Evolutionary conservation across 2,113 vertebrate species (phyloP), one percentile per base, ranked within the genome.

Genomic region (Dipodomys merriami): DNA sequence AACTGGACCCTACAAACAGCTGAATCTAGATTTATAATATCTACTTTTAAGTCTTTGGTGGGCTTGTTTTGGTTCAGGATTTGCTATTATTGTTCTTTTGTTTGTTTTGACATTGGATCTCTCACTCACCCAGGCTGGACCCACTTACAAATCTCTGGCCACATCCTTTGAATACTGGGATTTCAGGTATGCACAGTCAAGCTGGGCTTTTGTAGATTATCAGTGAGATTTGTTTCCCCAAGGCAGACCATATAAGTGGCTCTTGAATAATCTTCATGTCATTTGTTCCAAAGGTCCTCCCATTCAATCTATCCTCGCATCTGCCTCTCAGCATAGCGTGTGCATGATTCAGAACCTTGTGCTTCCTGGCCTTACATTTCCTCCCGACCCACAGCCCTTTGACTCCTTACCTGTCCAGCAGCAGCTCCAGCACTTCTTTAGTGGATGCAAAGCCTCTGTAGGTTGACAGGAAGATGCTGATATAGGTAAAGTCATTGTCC

Each of bases 401-500:
- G 11, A 25, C 6, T 1, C 82, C 97, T 95, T 96, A 99, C 99
- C 98, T 98, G 98, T 98, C 98, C 20, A 99, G 98, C 81, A 99
- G 98, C 74, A 99, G 97, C 60, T 98, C 98, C 95, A 99, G 96
- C 2, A 99, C 99, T 53, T 98, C 98, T 95, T 97, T 98, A 1
- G 99, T 98, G 95, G 98, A 98, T 94, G 99, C 96, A 83, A 99
- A 99, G 65, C 99, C 98, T 81, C 99, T 97, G 97, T 99, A 99
- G 0, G 99, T 99, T 86, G 99, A 99, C 77, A 99, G 97, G 95
- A 99, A 99, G 98, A 99, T 99, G 97, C 98, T 99, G 96, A 99
- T 99, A 96, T 99, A 99, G 65, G 99, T 99, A 94, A 99, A 99
- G 97, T 99, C 99, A 0, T 99, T 99, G 98, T 99, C 99, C 27